Evolutionary conservation across 2,113 vertebrate genomes (phyloP).

Genomic region (Nothoprocta perdicaria): DNA sequence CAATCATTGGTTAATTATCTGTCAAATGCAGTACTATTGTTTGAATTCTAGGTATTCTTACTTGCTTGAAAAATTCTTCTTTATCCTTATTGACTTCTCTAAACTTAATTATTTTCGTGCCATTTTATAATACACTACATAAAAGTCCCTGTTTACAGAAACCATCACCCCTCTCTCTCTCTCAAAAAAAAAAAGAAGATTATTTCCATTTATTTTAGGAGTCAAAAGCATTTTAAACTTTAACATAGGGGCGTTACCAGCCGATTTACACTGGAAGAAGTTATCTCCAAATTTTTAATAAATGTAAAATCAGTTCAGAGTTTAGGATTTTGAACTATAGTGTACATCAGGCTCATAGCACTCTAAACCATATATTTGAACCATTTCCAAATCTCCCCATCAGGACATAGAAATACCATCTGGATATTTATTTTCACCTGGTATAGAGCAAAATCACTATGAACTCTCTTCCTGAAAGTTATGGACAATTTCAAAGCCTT

Average conservation of each 20-base stretch:
- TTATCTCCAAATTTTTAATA: background rate
- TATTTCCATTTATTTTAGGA: background rate
- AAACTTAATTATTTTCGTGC: background rate
- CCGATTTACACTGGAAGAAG: background rate
- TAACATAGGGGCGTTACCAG: background rate
- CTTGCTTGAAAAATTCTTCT: background rate
- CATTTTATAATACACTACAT: background rate
- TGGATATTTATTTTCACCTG: background rate
- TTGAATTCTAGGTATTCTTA: conserved; percentile 8
- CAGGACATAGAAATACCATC: background rate
- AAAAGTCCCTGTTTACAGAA: background rate
- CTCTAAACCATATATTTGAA: background rate
- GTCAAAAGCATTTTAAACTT: background rate
- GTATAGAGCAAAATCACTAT: background rate
- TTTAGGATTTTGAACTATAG: background rate
- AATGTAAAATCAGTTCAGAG: background rate
- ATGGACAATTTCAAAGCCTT: background rate
- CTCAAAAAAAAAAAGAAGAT: background rate
- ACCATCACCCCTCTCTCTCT: background rate
- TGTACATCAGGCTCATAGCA: background rate
- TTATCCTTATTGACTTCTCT: background rate
- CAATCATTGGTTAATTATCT: conserved; percentile 40
- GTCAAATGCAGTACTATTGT: background rate
- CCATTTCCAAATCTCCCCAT: background rate
- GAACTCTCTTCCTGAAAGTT: background rate